These are phyloP conservation scores for Drosophila leonis DNA, from an alignment of 2,888 invertebrate species.

Conservation along the genomic window DNA sequence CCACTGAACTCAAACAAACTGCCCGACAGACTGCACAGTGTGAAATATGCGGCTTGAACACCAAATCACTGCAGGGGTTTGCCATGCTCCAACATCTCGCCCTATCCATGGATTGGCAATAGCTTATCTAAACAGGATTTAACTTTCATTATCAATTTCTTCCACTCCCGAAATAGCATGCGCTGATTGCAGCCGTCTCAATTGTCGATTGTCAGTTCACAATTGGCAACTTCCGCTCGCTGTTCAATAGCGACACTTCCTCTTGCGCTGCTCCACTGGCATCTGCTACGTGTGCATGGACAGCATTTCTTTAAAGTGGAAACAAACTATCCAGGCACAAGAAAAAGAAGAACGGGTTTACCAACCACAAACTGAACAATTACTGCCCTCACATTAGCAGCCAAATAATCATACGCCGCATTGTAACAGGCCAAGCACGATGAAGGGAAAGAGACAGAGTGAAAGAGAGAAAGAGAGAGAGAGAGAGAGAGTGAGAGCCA, in stretches of 20 bases:
- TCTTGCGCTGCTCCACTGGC: neutral
- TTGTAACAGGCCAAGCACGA: conserved; percentile 44
- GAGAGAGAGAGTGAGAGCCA: neutral
- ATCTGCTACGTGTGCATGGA: conserved; percentile 18
- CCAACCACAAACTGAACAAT: conserved; percentile 50
- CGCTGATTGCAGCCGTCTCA: conserved; percentile 59
- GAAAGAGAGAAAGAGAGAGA: too few species aligned
- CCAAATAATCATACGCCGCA: conserved; percentile 77
- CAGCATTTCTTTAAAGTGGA: conserved; percentile 39
- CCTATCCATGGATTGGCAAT: neutral
- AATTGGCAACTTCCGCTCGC: conserved; percentile 58
- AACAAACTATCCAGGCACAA: conserved; percentile 5
- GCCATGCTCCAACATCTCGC: neutral
- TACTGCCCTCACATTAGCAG: conserved; percentile 53
- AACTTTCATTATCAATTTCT: conserved; percentile 27
- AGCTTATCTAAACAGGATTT: conserved; percentile 21
- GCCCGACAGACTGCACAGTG: conserved; percentile 17
- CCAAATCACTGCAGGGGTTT: conserved; percentile 7
- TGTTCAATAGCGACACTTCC: conserved; percentile 38
- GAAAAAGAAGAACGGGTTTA: conserved; percentile 10
- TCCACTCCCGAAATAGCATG: conserved; percentile 1
- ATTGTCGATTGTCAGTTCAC: conserved; percentile 34
- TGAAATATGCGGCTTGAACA: conserved; percentile 68
- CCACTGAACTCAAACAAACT: conserved; percentile 14
- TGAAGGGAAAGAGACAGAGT: too few species aligned